Percentiles rank a stretch among this genome's conserved stretches.
These are phyloP conservation scores for Ormyrus nitidulus DNA, from an alignment of 2,888 invertebrate genomes.

Conservation along the genomic window DNA sequence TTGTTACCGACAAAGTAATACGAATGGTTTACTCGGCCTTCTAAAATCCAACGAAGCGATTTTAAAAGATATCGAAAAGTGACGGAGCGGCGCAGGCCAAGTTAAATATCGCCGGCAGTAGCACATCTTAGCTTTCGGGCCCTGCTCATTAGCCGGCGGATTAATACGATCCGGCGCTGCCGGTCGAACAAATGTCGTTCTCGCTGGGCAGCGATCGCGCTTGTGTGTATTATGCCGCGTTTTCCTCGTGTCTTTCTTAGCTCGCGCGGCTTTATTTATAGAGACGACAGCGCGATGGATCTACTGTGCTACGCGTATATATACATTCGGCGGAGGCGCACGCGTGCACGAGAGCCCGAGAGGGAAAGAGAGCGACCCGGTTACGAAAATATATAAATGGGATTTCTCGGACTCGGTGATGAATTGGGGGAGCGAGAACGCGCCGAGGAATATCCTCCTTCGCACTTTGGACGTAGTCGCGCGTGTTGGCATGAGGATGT, in stretches of 20 bases:
- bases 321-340: background rate
- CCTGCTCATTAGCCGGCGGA: conserved; percentile 71
- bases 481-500: background rate
- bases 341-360: background rate
- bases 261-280: conserved; percentile 49
- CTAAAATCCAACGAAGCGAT: background rate
- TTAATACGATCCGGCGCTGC: conserved; percentile 71
- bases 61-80: conserved; percentile 65
- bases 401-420: conserved; percentile 46
- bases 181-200: conserved; percentile 63
- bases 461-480: background rate
- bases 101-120: conserved; percentile 68
- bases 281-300: conserved; percentile 24
- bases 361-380: conserved; percentile 33
- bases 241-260: conserved; percentile 20
- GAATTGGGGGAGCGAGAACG: conserved; percentile 1
- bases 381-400: conserved; percentile 52
- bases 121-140: conserved; percentile 56
- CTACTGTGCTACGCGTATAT: background rate
- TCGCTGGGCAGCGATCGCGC: background rate
- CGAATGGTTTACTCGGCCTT: too few species aligned
- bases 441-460: background rate
- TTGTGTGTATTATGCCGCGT: background rate
- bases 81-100: conserved; percentile 67
- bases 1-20: too few species aligned